Base-by-base conservation (phyloP, 2,888 invertebrate species). In the Calliphora vomitoria region DNA sequence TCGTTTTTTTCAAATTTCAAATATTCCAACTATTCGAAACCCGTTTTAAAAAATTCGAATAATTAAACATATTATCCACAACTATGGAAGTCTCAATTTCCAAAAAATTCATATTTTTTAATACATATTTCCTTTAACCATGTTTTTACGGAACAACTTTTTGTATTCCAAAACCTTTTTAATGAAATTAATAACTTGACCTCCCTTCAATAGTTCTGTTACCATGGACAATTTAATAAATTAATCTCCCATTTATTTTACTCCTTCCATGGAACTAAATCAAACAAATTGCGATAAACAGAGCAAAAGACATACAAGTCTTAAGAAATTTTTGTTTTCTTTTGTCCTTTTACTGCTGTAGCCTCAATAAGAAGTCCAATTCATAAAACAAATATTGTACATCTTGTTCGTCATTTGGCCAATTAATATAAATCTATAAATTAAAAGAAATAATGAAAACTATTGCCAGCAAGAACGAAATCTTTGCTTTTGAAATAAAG, bases 381-480 rank as follows among this genome's bases (percentile, higher is more conserved):
- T 62, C 41, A 68, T 47, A 31, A 15, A 55, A 75, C 8, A 53
- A 44, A 44, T 38, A 44, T 78, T 76, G 15, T 50, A 25, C 41
- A 81, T 35, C 41, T 66, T 20, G 20, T 55, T 47, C 64, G 10
- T 15, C 25, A 71, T 80, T 86, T 72, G 72, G 82, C 88, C 88
- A 89, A 89, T 89, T 89, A 88, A 83, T 88, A 76, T 25, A 72
- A 53, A 44, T 53, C 69, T 71, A 68, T 69, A 85, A 71, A 85
- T 76, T 60, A 60, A 62, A 62, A 35, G n/a, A 58, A 68, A 66
- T 58, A 55, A 55, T 44, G 35, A 41, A 60, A 80, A 66, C 41
- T 66, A 60, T 60, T 20, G 38, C 53, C 58, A 58, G 47, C 44
- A 47, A 35, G 41, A 35, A 41, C 11, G n/a, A 66, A 58, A 85